A percentile compares a stretch with the other conserved stretches of the same genome.
phyloP scores from a whole-genome alignment of 2,113 vertebrate genomes.

The Caloenas nicobarica region DNA sequence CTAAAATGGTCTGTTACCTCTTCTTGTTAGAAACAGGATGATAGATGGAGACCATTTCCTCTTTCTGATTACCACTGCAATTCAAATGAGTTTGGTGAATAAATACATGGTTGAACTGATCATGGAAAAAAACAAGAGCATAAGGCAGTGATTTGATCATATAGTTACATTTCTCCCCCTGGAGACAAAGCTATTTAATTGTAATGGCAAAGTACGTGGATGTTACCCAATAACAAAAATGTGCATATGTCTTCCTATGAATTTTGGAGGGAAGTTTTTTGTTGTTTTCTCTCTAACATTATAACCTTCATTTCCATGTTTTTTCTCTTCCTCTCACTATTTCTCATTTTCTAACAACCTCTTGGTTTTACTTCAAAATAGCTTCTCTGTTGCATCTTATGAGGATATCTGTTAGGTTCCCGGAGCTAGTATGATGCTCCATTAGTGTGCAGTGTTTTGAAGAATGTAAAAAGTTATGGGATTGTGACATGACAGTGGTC shows the following conservation, averaged over 20 bases:
- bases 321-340: background rate
- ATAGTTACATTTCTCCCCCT: background rate
- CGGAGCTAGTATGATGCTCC: background rate
- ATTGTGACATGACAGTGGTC: background rate
- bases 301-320: background rate
- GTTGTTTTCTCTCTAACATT: background rate
- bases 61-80: slow-evolving; percentile 54
- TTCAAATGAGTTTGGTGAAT: slow-evolving; percentile 59
- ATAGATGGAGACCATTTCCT: slow-evolving; percentile 66
- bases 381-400: background rate
- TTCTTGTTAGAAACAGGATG: slow-evolving; percentile 61
- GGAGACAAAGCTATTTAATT: background rate
- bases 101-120: background rate
- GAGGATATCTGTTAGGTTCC: background rate
- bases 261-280: background rate
- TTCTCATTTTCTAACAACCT: background rate
- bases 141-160: slow-evolving; percentile 28
- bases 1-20: slow-evolving; percentile 69
- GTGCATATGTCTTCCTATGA: background rate
- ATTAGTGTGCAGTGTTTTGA: background rate
- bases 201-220: background rate
- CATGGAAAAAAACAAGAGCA: background rate
- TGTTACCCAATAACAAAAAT: background rate
- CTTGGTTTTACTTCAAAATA: background rate
- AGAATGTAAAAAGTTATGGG: background rate